A percentile compares a stretch with the other conserved stretches of the same genome.
Evolutionary conservation across 2,888 invertebrate genomes (phyloP).

Genomic region (Pammene aurita): DNA sequence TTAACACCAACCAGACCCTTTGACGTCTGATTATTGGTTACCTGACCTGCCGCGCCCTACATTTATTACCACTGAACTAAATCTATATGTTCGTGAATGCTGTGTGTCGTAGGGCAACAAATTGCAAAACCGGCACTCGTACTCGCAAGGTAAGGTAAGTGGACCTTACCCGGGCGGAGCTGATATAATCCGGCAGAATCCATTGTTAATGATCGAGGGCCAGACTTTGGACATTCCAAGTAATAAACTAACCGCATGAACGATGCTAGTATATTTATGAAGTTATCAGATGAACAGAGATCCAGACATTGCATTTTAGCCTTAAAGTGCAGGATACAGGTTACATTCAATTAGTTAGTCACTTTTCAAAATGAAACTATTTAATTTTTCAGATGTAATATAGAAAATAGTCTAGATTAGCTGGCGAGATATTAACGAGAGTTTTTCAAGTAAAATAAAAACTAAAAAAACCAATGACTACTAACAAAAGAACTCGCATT

Average conservation of each 20-base stretch:
- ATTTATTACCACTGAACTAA: constrained; percentile 2
- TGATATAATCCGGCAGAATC: constrained; percentile 72
- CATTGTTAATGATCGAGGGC: constrained; percentile 73
- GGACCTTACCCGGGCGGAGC: constrained; percentile 67
- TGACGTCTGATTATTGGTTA: too few species aligned
- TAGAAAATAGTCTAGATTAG: background rate
- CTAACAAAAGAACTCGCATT: constrained; percentile 42
- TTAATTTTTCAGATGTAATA: background rate
- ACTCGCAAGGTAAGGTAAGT: constrained; percentile 62
- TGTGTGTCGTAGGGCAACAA: constrained; percentile 49
- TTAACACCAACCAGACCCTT: too few species aligned
- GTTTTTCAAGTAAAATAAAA: background rate
- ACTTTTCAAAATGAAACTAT: background rate
- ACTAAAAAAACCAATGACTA: constrained; percentile 28
- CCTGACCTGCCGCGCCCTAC: background rate
- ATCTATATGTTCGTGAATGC: background rate
- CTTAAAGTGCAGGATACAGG: too few species aligned
- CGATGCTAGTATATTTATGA: background rate
- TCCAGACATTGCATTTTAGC: background rate
- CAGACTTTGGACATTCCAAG: constrained; percentile 36
- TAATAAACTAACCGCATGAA: constrained; percentile 8
- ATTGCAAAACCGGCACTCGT: constrained; percentile 68
- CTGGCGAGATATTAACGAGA: constrained; percentile 9
- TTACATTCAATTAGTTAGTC: background rate
- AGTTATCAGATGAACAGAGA: background rate